phyloP scores from a whole-genome alignment of 2,113 vertebrate genomes.

The Prinia subflava region DNA sequence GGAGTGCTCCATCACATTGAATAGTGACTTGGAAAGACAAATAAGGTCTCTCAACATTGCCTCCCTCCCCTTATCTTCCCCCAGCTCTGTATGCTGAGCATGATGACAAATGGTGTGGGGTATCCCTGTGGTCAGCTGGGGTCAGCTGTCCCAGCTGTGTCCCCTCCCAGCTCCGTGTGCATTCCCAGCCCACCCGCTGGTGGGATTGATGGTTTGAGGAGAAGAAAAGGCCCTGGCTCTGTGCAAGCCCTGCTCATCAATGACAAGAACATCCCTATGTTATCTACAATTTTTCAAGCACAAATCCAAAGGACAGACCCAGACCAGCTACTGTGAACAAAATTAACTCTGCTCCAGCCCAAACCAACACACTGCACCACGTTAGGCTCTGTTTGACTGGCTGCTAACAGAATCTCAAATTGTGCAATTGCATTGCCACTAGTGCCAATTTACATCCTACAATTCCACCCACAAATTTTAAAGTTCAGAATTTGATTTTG shows the following conservation, averaged over 20 bases:
- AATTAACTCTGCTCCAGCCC: neutral
- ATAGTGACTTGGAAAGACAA: neutral
- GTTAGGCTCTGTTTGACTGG: neutral
- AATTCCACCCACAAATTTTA: neutral
- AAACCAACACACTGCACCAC: neutral
- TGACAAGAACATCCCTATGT: fast-evolving
- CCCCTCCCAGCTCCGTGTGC: neutral
- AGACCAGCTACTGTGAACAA: neutral
- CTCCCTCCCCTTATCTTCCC: neutral
- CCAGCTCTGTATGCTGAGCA: neutral
- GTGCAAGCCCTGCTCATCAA: neutral
- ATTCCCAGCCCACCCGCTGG: fast-evolving
- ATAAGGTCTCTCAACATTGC: fast-evolving
- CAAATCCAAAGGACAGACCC: neutral
- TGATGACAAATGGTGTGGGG: neutral
- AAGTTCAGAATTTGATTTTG: neutral
- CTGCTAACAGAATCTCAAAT: neutral
- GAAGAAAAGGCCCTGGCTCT: neutral
- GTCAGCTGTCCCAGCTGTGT: neutral
- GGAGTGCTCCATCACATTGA: neutral
- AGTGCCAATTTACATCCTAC: neutral
- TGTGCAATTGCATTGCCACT: too few relatives aligned
- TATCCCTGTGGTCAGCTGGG: neutral
- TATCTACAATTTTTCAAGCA: neutral
- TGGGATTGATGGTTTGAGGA: too few relatives aligned